These are phyloP conservation scores for Drosophila mulleri DNA, from an alignment of 2,888 invertebrate species.

Conservation along the genomic window DNA sequence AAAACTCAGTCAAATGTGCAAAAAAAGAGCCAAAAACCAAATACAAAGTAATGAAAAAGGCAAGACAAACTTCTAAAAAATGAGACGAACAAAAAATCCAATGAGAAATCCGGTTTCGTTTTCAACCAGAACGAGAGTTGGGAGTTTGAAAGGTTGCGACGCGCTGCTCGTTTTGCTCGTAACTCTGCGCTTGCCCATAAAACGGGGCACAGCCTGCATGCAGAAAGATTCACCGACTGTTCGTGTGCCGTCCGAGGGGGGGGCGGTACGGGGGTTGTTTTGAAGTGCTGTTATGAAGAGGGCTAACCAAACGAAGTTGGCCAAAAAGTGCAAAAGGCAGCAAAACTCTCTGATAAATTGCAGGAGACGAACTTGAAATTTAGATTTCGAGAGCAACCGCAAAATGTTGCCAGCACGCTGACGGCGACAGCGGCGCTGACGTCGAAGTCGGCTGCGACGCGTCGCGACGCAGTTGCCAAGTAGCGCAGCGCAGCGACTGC, in stretches of 20 bases:
- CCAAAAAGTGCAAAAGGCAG: conserved; percentile 48
- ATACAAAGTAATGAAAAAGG: conserved; percentile 27
- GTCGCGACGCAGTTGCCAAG: conserved; percentile 20
- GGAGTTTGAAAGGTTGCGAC: conserved; percentile 56
- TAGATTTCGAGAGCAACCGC: conserved; percentile 77
- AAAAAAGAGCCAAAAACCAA: conserved; percentile 18
- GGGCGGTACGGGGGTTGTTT: conserved; percentile 12
- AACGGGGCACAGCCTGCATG: conserved; percentile 55
- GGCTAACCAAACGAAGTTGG: conserved; percentile 51
- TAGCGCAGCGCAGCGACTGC: conserved; percentile 28
- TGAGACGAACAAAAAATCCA: conserved; percentile 23
- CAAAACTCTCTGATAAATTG: conserved; percentile 62
- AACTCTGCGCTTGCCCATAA: conserved; percentile 60
- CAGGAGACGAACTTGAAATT: conserved; percentile 81
- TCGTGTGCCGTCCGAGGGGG: background rate
- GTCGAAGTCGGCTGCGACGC: conserved; percentile 3
- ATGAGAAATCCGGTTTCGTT: conserved; percentile 83
- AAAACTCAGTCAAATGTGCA: conserved; percentile 76
- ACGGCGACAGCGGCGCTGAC: conserved; percentile 11
- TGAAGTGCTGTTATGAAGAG: conserved; percentile 64
- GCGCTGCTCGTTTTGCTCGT: conserved; percentile 38
- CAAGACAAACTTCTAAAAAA: conserved; percentile 73
- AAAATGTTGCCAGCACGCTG: conserved; percentile 45
- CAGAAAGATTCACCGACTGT: conserved; percentile 46
- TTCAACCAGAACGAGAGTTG: conserved; percentile 73